Evolutionary conservation across 2,888 invertebrate genomes (phyloP).

Genomic region (Tyria jacobaeae): DNA sequence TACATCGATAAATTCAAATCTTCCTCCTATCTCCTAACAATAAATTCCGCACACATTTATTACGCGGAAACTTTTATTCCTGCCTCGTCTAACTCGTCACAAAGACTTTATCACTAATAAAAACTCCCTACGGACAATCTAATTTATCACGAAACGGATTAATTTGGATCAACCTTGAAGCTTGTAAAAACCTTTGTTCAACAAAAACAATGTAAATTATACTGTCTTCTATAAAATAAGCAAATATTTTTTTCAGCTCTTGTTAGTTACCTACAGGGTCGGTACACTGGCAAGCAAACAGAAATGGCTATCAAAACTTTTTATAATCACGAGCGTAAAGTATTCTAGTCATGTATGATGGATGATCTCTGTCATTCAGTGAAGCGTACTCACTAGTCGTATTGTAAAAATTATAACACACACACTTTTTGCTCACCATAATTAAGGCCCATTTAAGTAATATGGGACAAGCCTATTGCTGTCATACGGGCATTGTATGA

Average conservation of each 20-base stretch:
- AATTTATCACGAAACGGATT: slow-evolving; percentile 33
- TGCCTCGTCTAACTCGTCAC: slow-evolving; percentile 10
- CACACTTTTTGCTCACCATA: too few species aligned
- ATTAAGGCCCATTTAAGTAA: too few species aligned
- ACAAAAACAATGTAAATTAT: slow-evolving; percentile 30
- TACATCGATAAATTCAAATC: background rate
- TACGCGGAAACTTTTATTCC: slow-evolving; percentile 12
- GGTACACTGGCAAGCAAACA: slow-evolving; percentile 1
- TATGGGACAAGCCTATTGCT: too few species aligned
- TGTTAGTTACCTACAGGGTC: background rate
- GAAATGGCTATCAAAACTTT: background rate
- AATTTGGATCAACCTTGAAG: slow-evolving; percentile 32
- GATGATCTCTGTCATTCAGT: too few species aligned
- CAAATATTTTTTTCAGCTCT: slow-evolving; percentile 17
- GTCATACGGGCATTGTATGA: too few species aligned
- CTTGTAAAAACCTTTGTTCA: slow-evolving; percentile 30
- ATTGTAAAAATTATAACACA: too few species aligned
- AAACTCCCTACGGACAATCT: slow-evolving; percentile 26
- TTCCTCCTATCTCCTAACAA: slow-evolving; percentile 12
- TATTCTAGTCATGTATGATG: too few species aligned
- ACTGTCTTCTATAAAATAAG: slow-evolving; percentile 40
- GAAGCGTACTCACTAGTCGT: too few species aligned
- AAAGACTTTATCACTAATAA: slow-evolving; percentile 10
- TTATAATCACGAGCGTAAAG: too few species aligned
- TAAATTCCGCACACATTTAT: slow-evolving; percentile 13